These are phyloP conservation scores for Physella acuta DNA, from an alignment of 1,140 invertebrate species.

Conservation along the genomic window DNA sequence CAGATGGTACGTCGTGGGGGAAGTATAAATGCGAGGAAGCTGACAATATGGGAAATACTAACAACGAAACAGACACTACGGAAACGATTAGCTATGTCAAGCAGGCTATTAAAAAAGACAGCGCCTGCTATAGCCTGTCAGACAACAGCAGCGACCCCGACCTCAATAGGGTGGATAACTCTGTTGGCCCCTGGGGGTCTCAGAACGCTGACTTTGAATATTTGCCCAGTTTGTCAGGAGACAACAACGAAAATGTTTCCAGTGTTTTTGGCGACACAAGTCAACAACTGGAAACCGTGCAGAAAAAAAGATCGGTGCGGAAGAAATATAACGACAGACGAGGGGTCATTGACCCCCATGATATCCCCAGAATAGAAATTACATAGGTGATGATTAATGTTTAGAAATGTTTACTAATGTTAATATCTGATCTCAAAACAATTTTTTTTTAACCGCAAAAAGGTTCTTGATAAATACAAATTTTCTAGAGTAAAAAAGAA, in stretches of 20 bases:
- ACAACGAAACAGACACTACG: background rate
- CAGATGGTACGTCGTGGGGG: too few species aligned
- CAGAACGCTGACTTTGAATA: background rate
- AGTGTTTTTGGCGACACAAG: background rate
- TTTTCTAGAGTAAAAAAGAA: too few species aligned
- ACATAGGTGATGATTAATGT: too few species aligned
- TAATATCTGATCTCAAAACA: too few species aligned
- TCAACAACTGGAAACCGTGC: background rate
- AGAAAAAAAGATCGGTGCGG: background rate
- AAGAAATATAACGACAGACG: slow-evolving; percentile 4
- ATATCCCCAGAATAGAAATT: slow-evolving; percentile 22
- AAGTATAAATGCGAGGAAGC: background rate
- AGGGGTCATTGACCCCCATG: background rate
- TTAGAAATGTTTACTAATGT: too few species aligned
- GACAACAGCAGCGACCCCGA: slow-evolving; percentile 21
- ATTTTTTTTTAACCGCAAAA: too few species aligned
- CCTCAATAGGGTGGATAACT: slow-evolving; percentile 6
- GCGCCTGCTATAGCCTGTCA: slow-evolving; percentile 22
- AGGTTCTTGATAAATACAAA: too few species aligned
- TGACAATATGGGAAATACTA: background rate
- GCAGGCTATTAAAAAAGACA: slow-evolving; percentile 18
- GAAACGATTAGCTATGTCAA: background rate
- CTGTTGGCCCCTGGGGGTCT: background rate
- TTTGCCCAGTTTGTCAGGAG: background rate
- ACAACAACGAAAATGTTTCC: background rate